These are phyloP conservation scores for Drymonia ruficornis DNA, from an alignment of 2,888 invertebrate genomes.

Conservation along the genomic window DNA sequence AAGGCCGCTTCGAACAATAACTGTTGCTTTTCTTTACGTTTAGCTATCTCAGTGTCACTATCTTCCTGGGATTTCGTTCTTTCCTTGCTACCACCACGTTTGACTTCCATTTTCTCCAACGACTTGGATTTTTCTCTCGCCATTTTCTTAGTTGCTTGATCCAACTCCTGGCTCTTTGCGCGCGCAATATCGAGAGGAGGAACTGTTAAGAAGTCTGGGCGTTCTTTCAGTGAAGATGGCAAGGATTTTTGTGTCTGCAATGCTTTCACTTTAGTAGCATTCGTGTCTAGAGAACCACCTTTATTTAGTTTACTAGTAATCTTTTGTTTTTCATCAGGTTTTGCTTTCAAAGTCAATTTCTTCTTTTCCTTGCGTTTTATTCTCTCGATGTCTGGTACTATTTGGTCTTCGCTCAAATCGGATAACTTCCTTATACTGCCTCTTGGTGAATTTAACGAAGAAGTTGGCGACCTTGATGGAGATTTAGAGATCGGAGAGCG, in stretches of 20 bases:
- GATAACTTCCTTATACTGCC: slow-evolving; percentile 81
- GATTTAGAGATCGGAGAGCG: slow-evolving; percentile 81
- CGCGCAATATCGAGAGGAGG: slow-evolving; percentile 84
- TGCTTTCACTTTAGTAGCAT: slow-evolving; percentile 74
- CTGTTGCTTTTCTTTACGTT: slow-evolving; percentile 90
- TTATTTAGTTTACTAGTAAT: slow-evolving; percentile 72
- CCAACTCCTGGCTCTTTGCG: slow-evolving; percentile 86
- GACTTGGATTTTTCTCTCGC: slow-evolving; percentile 89
- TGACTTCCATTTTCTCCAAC: slow-evolving; percentile 87
- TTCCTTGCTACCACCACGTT: slow-evolving; percentile 85
- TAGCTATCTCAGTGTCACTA: slow-evolving; percentile 88
- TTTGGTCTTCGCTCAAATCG: slow-evolving; percentile 81
- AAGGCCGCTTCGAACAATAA: slow-evolving; percentile 90
- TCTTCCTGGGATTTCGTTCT: slow-evolving; percentile 90
- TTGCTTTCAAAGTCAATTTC: slow-evolving; percentile 73
- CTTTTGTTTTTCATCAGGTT: slow-evolving; percentile 76
- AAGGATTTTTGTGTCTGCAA: slow-evolving; percentile 83
- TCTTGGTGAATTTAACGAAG: slow-evolving; percentile 79
- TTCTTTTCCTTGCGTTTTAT: slow-evolving; percentile 80
- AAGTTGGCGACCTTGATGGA: slow-evolving; percentile 81
- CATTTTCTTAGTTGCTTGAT: slow-evolving; percentile 76
- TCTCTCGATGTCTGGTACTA: slow-evolving; percentile 79
- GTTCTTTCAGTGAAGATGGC: slow-evolving; percentile 80
- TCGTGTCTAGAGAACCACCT: slow-evolving; percentile 79
- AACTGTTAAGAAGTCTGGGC: slow-evolving; percentile 80